Base-by-base conservation (phyloP, 64 coral and sea anemone species). In the Acropora tenuis region DNA sequence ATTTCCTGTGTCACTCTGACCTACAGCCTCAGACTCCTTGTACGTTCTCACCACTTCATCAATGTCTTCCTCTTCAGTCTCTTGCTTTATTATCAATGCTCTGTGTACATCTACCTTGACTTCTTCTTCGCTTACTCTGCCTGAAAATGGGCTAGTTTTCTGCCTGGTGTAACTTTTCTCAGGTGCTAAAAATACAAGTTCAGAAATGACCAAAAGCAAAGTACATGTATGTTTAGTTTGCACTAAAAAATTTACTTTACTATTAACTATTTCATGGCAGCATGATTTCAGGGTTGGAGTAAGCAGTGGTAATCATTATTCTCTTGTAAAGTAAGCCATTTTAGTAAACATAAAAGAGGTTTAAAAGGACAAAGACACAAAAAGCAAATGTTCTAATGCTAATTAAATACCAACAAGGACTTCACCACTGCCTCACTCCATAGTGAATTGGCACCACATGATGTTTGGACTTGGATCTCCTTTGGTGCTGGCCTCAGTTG, bases 31-130 rank as follows among this genome's bases (percentile, higher is more conserved):
- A 68, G 87, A 84, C 78, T 97, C 86, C 63, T 97, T 97, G 84
- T 90, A 97, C 9, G 75, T 93, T 61, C 89, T 86, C 10, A 97
- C 92, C 30, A 97, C 47, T 45, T 97, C 95, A 88, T 97, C 95
- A 65, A 97, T 97, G 60, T 97, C 92, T 66, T 97, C 95, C 74
- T 97, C 95, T 82, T 94, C 95, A 47, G 89, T 83, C 5, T 88
- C 88, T 59, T 87, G 73, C 73, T 90, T 89, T 40, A 71, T 88
- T 16, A 72, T 59, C 48, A 86, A 30, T 67, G 69, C 42, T 20
- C 66, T 89, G 16, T 85, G 69, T 1, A 82, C 49, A 63, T 84
- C 50, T 8, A 78, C 69, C 52, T 73, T 67, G 5, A 19, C 19
- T 46, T 84, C 55, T 2, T 30, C 48, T 68, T 83, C 87, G 4